These are phyloP conservation scores for Telenomus remus DNA, from an alignment of 1,140 invertebrate species.

Conservation along the genomic window DNA sequence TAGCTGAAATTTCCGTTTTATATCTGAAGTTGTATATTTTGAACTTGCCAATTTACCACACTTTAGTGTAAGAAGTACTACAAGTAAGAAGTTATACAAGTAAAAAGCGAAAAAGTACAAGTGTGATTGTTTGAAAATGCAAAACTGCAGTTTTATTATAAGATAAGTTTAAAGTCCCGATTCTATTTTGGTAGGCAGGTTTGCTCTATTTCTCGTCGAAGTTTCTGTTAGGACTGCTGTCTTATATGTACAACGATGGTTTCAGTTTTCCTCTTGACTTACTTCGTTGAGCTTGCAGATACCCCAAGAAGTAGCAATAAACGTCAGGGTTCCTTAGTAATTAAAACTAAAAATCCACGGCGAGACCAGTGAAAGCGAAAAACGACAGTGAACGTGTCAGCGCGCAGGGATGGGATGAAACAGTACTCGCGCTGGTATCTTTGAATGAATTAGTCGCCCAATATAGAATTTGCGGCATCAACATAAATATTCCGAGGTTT, in stretches of 20 bases:
- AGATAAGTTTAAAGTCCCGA: slow-evolving; percentile 62
- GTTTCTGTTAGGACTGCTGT: slow-evolving; percentile 49
- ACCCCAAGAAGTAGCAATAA: slow-evolving; percentile 73
- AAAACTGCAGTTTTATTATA: slow-evolving; percentile 52
- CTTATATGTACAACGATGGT: slow-evolving; percentile 32
- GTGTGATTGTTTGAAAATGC: slow-evolving; percentile 43
- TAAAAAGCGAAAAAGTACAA: slow-evolving; percentile 18
- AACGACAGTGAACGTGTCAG: slow-evolving; percentile 64
- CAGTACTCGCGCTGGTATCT: slow-evolving; percentile 40
- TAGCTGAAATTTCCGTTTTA: slow-evolving; percentile 5
- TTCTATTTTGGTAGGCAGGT: slow-evolving; percentile 66
- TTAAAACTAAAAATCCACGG: slow-evolving; percentile 73
- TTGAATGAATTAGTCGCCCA: slow-evolving; percentile 44
- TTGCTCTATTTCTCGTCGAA: slow-evolving; percentile 62
- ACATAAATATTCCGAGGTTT: slow-evolving; percentile 28
- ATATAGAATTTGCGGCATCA: slow-evolving; percentile 26
- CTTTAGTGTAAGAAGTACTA: not conserved
- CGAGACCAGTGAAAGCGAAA: slow-evolving; percentile 63
- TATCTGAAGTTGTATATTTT: no score
- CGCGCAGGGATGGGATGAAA: slow-evolving; percentile 5
- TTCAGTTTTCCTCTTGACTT: slow-evolving; percentile 56
- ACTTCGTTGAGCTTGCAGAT: slow-evolving; percentile 56
- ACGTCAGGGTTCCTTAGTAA: slow-evolving; percentile 71
- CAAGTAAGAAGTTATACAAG: no score
- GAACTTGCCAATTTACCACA: no score